phyloP scores from a whole-genome alignment of 2,113 vertebrate genomes.

The Lampris incognitus region DNA sequence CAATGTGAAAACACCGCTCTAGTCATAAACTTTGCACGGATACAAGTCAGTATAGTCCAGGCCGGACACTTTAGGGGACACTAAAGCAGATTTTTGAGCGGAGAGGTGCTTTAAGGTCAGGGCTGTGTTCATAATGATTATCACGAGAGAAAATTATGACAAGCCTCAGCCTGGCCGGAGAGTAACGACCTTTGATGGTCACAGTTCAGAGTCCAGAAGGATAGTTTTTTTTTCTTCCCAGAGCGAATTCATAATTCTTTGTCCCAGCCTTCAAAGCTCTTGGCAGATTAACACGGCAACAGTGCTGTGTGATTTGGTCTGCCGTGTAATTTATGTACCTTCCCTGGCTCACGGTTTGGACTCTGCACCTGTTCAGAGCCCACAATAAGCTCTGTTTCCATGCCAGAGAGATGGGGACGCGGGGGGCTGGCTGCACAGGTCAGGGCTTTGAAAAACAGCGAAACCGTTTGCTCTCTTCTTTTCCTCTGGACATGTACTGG shows the following conservation, averaged over 20 bases:
- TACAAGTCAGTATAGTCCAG: no score
- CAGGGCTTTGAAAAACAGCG: constrained; percentile 38
- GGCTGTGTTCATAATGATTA: not conserved
- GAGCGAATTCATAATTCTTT: constrained; percentile 68
- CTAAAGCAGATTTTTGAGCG: not conserved
- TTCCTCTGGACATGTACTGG: constrained; percentile 36
- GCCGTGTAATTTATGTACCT: constrained; percentile 78
- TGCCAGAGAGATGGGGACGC: constrained; percentile 58
- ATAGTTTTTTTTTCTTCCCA: constrained; percentile 31
- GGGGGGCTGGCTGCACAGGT: constrained; percentile 50
- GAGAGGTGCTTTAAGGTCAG: not conserved
- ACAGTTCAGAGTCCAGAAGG: constrained; percentile 19
- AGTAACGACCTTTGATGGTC: constrained; percentile 34
- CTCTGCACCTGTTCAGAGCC: constrained; percentile 78
- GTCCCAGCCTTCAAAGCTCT: constrained; percentile 71
- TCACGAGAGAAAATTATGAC: constrained; percentile 1
- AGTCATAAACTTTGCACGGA: no score
- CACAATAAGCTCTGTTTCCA: constrained; percentile 62
- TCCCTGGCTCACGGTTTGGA: constrained; percentile 59
- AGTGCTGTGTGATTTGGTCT: constrained; percentile 62
- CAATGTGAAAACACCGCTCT: no score
- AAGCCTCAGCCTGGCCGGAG: not conserved
- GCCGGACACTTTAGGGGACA: no score
- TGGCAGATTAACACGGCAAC: constrained; percentile 78
- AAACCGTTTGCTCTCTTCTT: constrained; percentile 55